These are phyloP conservation scores for Metallyticus violacea DNA, from an alignment of 2,888 invertebrate species.

Conservation along the genomic window DNA sequence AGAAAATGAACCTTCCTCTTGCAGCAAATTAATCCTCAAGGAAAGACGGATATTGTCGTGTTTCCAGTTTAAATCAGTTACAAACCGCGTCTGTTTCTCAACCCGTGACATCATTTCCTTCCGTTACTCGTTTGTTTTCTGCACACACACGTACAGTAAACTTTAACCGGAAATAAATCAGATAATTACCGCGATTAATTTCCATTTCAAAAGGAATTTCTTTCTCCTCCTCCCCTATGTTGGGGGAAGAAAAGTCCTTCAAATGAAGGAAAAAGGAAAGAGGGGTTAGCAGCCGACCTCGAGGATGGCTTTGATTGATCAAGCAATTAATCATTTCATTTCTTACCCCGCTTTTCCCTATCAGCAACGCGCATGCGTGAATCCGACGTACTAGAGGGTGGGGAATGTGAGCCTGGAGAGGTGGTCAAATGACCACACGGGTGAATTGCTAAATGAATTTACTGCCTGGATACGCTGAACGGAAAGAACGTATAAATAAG, in stretches of 20 bases:
- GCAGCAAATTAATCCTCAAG: neutral
- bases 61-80: neutral
- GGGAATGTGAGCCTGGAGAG: neutral
- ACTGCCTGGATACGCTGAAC: too few species aligned
- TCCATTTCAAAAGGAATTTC: slow-evolving; percentile 27
- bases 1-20: neutral
- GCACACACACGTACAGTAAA: neutral
- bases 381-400: neutral
- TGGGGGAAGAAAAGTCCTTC: neutral
- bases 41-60: neutral
- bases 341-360: neutral
- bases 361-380: neutral
- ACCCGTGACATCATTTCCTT: slow-evolving; percentile 15
- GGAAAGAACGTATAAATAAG: too few species aligned
- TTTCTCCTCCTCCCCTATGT: neutral
- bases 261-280: neutral
- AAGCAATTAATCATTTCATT: slow-evolving; percentile 33
- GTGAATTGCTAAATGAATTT: too few species aligned
- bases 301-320: slow-evolving; percentile 29
- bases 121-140: neutral
- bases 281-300: slow-evolving; percentile 21
- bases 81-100: neutral
- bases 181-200: slow-evolving; percentile 34
- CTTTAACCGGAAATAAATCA: slow-evolving; percentile 24
- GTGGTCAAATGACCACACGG: too few species aligned